These are phyloP conservation scores for Botrylloides violaceus DNA, from an alignment of 23 tunicate species.

Conservation along the genomic window DNA sequence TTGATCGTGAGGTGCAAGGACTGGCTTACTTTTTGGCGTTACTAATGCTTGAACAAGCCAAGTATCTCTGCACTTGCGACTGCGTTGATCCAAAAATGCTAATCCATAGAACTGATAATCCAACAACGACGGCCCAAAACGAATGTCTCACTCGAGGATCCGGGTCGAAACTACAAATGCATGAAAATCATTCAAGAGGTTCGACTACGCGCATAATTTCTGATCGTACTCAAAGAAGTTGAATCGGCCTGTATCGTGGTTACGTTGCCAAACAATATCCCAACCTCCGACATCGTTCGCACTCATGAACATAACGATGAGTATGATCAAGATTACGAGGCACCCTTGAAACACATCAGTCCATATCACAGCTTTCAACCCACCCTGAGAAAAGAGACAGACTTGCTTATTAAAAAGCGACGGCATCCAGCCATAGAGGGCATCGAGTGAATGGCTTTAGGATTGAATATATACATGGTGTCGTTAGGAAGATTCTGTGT, in stretches of 20 bases:
- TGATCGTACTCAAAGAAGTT: conserved; percentile 9
- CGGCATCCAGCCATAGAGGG: too few relatives aligned
- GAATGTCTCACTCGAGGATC: conserved; percentile 24
- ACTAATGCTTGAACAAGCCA: neutral
- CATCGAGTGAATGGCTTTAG: too few relatives aligned
- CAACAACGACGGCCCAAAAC: conserved; percentile 9
- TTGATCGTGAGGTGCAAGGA: too few relatives aligned
- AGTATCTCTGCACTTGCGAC: conserved; percentile 24
- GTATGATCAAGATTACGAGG: neutral
- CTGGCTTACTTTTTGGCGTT: conserved; percentile 20
- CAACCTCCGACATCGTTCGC: conserved; percentile 22
- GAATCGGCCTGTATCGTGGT: conserved; percentile 1
- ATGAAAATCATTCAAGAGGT: neutral
- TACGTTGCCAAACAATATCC: conserved; percentile 12
- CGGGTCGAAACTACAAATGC: neutral
- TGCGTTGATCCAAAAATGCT: conserved; percentile 16
- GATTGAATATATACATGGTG: too few relatives aligned
- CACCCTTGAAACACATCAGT: conserved; percentile 28
- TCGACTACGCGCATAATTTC: neutral
- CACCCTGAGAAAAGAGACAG: conserved; percentile 22
- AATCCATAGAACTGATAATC: conserved; percentile 9
- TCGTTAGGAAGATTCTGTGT: too few relatives aligned
- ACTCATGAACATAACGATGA: conserved; percentile 23
- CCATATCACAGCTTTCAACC: conserved; percentile 28
- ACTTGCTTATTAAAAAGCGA: too few relatives aligned